Base-by-base conservation (phyloP, 1,140 invertebrate genomes). In the Acromyrmex charruanus region DNA sequence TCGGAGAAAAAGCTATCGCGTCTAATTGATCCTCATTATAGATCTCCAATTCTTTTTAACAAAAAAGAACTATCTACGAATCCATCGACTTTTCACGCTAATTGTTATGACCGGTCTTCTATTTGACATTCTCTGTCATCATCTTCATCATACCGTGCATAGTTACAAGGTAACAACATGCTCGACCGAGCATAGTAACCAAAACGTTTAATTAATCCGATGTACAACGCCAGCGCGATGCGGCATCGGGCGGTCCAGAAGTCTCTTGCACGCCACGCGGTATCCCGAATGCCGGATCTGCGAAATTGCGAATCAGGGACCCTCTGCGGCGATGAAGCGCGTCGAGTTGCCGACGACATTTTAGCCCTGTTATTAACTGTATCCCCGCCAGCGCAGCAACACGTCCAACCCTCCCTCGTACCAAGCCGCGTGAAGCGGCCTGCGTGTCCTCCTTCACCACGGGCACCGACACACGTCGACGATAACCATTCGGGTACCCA, bases 401-500 rank as follows among this genome's bases (percentile, higher is more conserved):
- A n/a, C 51, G 55, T 31, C 3, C 39, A 16, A 74, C 35, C 51
- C 59, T 75, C 63, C 14, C 77, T 72, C 28, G 66, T 31, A 71
- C 16, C 31, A 65, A 35, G 25, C 39, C 31, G 25, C 75, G 77
- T 44, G 59, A 31, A 61, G 44, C 58, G 66, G 25, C 63, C 65
- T 28, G 63, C 49, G 51, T 71, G 51, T 81, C 58, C 86, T 65
- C 58, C 85, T 71, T 74, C 65, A 86, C 53, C 85, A 14, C 85
- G 18, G 65, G 4, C 53, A 55, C 58, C 58, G 74, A 49, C 61
- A 51, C 71, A 75, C 77, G 87, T 87, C 88, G 77, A 89, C 87
- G 94, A 94, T 94, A 94, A 93, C 93, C 90, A 93, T 94, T 94
- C 87, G 91, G 88, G 92, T 92, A 91, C 14, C 86, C 81, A 82